Evolutionary conservation across 2,888 invertebrate species (phyloP), one percentile per base, ranked within the genome.

Genomic region (Agriotes lineatus): DNA sequence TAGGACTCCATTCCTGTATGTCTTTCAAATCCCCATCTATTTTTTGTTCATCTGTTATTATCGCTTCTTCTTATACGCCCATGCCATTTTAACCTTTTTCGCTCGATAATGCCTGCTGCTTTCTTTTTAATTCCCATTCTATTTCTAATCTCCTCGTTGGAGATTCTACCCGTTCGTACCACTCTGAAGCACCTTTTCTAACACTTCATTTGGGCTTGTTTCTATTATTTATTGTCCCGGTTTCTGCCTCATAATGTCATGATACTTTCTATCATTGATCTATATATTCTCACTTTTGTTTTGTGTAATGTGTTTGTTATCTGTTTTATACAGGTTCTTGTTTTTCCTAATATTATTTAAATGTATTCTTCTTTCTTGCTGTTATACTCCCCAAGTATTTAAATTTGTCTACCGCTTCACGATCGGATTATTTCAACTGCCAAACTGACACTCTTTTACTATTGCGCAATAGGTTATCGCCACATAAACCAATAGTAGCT

Each of bases 321-420:
- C 25, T 25, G 25, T 25, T 7, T 25, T 25, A 25, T 25, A 25
- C 7, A 5, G 3, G 25, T 25, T 14, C 39, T n/a, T 25, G 25
- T 5, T 25, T 3, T 25, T 25, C 25, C 25, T 6, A 33, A 33
- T 33, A 7, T 6, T 10, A 9, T 33, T 33, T 10, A 33, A 33
- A 6, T 33, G 9, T 33, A 6, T 33, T 33, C 33, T 33, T n/a
- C 4, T 39, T 10, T 5, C 10, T 39, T 39, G 39, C n/a, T 39
- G n/a, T 39, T 39, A 39, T 39, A 39, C 39, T 39, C 10, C 39
- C 39, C 14, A 39, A 39, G 39, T 39, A 39, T 39, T 39, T 39
- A n/a, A n/a, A n/a, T n/a, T n/a, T n/a, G n/a, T n/a, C n/a, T n/a
- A n/a, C n/a, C n/a, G n/a, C n/a, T n/a, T n/a, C n/a, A n/a, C n/a